Conservation (phyloP, 2,888 invertebrate species). For the Pseudolycoriella hygida region DNA sequence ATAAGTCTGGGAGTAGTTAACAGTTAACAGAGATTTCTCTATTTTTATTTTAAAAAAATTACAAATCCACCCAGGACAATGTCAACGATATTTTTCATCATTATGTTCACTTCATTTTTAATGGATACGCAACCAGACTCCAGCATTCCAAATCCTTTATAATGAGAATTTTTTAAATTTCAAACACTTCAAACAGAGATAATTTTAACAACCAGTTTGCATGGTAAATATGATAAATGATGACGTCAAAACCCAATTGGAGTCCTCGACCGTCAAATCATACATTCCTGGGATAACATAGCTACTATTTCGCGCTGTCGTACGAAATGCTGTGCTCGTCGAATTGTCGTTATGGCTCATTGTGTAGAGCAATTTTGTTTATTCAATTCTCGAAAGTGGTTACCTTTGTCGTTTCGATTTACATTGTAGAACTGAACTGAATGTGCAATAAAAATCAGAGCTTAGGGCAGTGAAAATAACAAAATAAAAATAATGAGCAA, state of each 20-base stretch:
- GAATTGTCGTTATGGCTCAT: constrained; percentile 13
- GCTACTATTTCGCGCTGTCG: constrained; percentile 23
- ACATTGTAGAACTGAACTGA: no score
- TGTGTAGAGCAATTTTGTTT: no score
- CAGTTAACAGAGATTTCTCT: not conserved
- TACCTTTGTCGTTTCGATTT: no score
- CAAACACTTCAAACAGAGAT: not conserved
- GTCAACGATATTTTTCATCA: constrained; percentile 93
- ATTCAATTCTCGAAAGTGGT: no score
- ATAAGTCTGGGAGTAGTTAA: constrained; percentile 46
- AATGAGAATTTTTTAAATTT: constrained; percentile 1
- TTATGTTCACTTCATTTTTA: constrained; percentile 90
- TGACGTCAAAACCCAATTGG: constrained; percentile 76
- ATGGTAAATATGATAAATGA: constrained; percentile 85
- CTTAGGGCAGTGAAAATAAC: no score
- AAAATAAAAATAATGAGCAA: no score
- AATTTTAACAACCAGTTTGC: constrained; percentile 32
- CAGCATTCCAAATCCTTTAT: constrained; percentile 85
- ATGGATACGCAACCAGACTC: constrained; percentile 85
- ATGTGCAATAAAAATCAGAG: no score
- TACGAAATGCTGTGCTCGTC: constrained; percentile 18
- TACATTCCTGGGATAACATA: constrained; percentile 39
- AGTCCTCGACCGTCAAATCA: constrained; percentile 56
- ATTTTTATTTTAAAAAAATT: not conserved
- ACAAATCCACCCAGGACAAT: constrained; percentile 65